These are phyloP conservation scores for Crocallis elinguaria DNA, from an alignment of 2,888 invertebrate species.

Conservation along the genomic window DNA sequence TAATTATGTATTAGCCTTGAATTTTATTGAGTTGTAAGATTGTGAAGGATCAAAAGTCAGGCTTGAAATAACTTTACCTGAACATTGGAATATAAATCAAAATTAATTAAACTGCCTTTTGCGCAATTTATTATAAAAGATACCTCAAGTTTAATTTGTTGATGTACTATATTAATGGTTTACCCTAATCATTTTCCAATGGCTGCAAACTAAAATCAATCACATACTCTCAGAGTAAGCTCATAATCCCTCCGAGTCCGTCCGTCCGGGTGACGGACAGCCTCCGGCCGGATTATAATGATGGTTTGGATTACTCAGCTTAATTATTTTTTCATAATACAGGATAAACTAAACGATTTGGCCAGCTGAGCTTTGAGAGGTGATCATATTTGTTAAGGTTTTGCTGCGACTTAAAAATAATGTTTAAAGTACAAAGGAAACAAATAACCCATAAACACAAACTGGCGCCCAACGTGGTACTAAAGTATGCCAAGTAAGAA, in stretches of 20 bases:
- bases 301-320: conserved; percentile 16
- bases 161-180: background rate
- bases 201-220: conserved; percentile 28
- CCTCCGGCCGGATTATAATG: conserved; percentile 21
- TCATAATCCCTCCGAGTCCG: conserved; percentile 20
- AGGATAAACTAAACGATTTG: too few species aligned
- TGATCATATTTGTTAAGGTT: too few species aligned
- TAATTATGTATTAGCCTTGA: too few species aligned
- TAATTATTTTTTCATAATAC: background rate
- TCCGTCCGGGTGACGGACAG: conserved; percentile 5
- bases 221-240: conserved; percentile 19
- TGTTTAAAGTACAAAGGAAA: too few species aligned
- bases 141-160: background rate
- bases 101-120: too few species aligned
- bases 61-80: too few species aligned
- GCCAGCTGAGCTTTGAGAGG: too few species aligned
- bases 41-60: too few species aligned
- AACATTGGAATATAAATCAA: too few species aligned
- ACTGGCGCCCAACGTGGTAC: background rate
- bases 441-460: background rate
- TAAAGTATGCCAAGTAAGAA: too few species aligned
- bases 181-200: conserved; percentile 4
- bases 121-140: background rate
- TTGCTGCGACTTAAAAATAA: too few species aligned
- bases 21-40: too few species aligned